phyloP scores from a whole-genome alignment of 2,888 invertebrate species.

The Eulithis testata region DNA sequence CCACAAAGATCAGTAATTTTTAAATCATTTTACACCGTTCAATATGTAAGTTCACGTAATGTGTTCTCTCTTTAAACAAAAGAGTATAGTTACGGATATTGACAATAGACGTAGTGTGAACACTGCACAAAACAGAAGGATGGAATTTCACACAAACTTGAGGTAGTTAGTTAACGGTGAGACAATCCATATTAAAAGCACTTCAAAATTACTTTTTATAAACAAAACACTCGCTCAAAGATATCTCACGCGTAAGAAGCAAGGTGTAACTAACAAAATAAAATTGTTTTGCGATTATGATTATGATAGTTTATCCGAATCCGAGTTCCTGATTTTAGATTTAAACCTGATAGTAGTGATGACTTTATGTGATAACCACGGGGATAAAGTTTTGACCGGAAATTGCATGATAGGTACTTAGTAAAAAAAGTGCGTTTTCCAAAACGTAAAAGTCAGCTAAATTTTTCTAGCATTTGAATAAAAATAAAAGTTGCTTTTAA shows the following conservation, averaged over 20 bases:
- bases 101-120: not conserved
- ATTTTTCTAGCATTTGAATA: no score
- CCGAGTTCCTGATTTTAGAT: slow-evolving; percentile 10
- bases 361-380: no score
- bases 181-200: not conserved
- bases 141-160: no score
- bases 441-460: no score
- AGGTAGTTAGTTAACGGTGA: not conserved
- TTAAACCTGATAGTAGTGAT: not conserved
- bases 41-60: not conserved
- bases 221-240: slow-evolving; percentile 8
- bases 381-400: no score
- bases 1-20: no score
- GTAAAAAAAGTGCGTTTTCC: no score
- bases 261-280: slow-evolving; percentile 30
- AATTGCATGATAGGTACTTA: no score
- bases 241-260: slow-evolving; percentile 25
- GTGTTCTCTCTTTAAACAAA: not conserved
- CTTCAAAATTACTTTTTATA: slow-evolving; percentile 4
- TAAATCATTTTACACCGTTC: no score
- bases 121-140: not conserved
- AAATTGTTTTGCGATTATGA: slow-evolving; percentile 55
- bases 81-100: not conserved
- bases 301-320: slow-evolving; percentile 52
- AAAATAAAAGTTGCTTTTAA: no score